phyloP scores from a whole-genome alignment of 2,888 invertebrate genomes.

The Mythimna impura region DNA sequence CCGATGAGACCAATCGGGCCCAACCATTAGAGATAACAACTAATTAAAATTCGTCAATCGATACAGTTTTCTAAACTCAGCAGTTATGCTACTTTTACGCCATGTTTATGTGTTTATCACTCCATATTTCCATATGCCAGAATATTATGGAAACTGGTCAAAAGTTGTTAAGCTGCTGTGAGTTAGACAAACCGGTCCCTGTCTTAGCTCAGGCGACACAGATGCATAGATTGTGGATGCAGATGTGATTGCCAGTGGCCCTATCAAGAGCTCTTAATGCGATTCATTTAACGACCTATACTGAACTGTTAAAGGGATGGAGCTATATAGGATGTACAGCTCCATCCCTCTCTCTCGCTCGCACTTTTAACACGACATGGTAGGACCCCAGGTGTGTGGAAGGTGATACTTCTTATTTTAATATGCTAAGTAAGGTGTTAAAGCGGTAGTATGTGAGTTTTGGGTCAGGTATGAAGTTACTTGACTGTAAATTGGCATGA shows the following conservation, averaged over 20 bases:
- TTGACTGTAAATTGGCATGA: no score
- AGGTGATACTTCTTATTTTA: neutral
- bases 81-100: neutral
- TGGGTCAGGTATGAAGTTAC: neutral
- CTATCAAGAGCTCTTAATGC: no score
- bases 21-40: neutral
- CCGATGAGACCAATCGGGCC: neutral
- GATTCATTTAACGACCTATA: no score
- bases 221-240: slow-evolving; percentile 14
- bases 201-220: slow-evolving; percentile 17
- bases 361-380: no score
- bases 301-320: no score
- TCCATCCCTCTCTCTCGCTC: no score
- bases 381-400: neutral
- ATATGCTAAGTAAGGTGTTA: neutral
- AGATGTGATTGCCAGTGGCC: neutral
- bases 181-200: slow-evolving; percentile 53
- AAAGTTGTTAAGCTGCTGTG: slow-evolving; percentile 34
- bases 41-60: neutral
- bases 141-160: slow-evolving; percentile 33
- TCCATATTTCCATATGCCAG: slow-evolving; percentile 16
- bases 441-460: neutral
- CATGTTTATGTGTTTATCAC: slow-evolving; percentile 19
- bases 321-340: no score
- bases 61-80: slow-evolving; percentile 9